Evolutionary conservation across 1,140 invertebrate species (phyloP).

Genomic region (Nebria ingens): DNA sequence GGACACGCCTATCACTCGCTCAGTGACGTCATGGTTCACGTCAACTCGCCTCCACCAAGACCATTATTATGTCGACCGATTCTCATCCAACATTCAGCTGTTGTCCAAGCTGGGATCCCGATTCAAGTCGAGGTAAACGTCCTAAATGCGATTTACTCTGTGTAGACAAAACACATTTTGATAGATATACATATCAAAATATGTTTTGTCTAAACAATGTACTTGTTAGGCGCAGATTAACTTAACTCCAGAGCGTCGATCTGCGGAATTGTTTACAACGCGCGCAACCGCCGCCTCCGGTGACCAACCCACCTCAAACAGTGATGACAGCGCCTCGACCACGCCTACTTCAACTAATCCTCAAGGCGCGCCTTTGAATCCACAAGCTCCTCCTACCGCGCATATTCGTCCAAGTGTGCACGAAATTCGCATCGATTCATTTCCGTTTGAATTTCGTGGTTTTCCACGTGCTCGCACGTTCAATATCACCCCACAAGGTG

Average conservation of each 20-base stretch:
- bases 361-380: conserved; percentile 16
- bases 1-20: conserved; percentile 79
- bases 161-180: background rate
- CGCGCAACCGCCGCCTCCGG: conserved; percentile 28
- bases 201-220: conserved; percentile 1
- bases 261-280: conserved; percentile 28
- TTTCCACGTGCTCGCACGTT: background rate
- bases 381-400: conserved; percentile 12
- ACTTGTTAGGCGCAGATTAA: conserved; percentile 42
- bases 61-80: conserved; percentile 59
- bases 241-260: conserved; percentile 30
- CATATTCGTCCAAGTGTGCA: conserved; percentile 10
- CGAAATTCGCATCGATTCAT: conserved; percentile 3
- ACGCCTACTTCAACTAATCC: conserved; percentile 22
- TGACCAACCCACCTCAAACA: conserved; percentile 19
- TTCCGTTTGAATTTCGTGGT: background rate
- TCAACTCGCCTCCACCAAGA: conserved; percentile 54
- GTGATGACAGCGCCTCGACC: conserved; percentile 21
- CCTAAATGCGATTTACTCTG: background rate
- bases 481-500: background rate
- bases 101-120: conserved; percentile 51
- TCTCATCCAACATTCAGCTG: conserved; percentile 54
- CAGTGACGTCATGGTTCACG: conserved; percentile 73
- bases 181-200: conserved; percentile 5
- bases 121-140: conserved; percentile 47